Percentiles rank a stretch among this genome's conserved stretches.
phyloP scores from a whole-genome alignment of 2,888 invertebrate genomes.

The Aphidius colemani region DNA sequence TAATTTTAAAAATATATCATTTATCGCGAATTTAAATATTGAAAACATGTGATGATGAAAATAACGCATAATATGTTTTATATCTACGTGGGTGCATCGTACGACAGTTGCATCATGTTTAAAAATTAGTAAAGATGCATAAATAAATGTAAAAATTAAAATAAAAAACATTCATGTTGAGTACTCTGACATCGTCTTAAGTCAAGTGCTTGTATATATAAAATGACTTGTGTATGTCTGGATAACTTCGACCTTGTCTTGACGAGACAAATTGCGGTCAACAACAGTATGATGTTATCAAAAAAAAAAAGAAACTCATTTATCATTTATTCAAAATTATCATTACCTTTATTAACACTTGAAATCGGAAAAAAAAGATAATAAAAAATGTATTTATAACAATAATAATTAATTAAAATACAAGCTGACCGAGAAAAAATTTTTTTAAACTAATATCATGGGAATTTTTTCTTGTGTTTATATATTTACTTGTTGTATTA shows the following conservation, averaged over 20 bases:
- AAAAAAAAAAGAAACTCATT: no score
- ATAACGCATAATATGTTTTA: not conserved
- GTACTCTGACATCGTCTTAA: constrained; percentile 33
- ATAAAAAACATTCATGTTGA: constrained; percentile 27
- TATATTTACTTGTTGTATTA: not conserved
- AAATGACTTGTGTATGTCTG: constrained; percentile 1
- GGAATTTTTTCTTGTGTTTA: not conserved
- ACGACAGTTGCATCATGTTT: constrained; percentile 31
- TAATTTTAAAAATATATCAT: no score
- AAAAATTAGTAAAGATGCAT: constrained; percentile 44
- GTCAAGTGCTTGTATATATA: not conserved
- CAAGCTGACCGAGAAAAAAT: not conserved
- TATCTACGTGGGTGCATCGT: constrained; percentile 16
- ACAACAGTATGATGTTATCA: not conserved
- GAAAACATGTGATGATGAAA: no score
- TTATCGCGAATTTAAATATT: no score
- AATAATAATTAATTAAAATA: no score
- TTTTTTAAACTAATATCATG: not conserved
- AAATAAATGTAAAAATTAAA: constrained; percentile 2
- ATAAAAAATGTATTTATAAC: no score
- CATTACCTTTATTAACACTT: no score
- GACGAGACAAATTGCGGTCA: not conserved
- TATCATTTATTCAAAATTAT: no score
- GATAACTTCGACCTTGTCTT: constrained; percentile 25
- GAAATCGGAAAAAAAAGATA: no score